Percentiles rank a stretch among this genome's conserved stretches.
phyloP scores from a whole-genome alignment of 2,113 vertebrate species.

The Pachyramphus minor region DNA sequence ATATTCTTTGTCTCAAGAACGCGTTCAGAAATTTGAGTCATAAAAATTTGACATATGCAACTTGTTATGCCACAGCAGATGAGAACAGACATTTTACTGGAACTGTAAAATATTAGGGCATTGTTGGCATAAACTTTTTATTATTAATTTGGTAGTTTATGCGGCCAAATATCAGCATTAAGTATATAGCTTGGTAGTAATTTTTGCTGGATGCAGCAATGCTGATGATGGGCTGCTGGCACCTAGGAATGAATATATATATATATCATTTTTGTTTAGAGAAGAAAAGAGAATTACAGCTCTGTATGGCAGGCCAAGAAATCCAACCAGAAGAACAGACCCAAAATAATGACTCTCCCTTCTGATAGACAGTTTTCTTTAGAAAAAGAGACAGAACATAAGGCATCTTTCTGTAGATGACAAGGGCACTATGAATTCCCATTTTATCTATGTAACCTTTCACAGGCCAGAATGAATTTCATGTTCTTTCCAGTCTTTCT shows the following conservation, averaged over 20 bases:
- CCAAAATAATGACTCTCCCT: neutral
- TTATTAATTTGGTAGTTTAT: neutral
- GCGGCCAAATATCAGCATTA: neutral
- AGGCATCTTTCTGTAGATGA: neutral
- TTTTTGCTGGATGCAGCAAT: neutral
- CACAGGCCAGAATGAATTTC: neutral
- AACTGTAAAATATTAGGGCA: neutral
- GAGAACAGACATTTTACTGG: neutral
- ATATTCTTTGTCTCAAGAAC: neutral
- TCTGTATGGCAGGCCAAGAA: neutral
- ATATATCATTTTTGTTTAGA: neutral
- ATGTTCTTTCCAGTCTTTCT: neutral
- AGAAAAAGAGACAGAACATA: neutral
- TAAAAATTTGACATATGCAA: neutral
- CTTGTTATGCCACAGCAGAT: neutral
- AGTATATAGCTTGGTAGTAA: neutral
- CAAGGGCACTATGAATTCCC: neutral
- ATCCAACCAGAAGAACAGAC: neutral
- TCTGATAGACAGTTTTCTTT: neutral
- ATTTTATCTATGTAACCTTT: neutral
- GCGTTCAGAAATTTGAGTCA: neutral
- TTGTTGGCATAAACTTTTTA: neutral
- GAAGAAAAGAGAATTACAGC: neutral
- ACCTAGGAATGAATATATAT: neutral
- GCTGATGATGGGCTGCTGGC: neutral